Evolutionary conservation across 2,113 vertebrate genomes (phyloP).

Genomic region (Oreocharis arfaki): DNA sequence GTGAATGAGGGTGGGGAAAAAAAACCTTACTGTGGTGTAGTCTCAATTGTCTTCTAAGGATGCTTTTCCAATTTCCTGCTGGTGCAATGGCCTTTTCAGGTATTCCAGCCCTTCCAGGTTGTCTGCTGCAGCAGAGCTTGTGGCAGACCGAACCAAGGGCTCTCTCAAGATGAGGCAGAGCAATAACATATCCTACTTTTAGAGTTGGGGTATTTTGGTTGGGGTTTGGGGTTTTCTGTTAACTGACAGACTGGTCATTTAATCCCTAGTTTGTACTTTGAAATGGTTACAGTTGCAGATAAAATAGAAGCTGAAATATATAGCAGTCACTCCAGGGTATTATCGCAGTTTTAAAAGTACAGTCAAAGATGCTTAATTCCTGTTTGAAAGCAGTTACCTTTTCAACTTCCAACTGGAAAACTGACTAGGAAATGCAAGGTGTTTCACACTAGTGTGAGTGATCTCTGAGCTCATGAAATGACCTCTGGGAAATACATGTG

Average conservation of each 20-base stretch:
- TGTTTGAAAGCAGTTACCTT: background rate
- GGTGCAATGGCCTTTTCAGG: background rate
- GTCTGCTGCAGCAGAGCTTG: background rate
- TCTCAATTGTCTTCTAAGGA: background rate
- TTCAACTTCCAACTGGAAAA: background rate
- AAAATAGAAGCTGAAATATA: background rate
- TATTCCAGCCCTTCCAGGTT: background rate
- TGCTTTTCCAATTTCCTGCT: background rate
- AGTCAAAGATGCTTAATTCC: background rate
- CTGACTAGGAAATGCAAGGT: background rate
- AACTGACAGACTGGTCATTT: background rate
- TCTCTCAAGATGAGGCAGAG: background rate
- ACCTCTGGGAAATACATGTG: background rate
- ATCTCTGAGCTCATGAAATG: background rate
- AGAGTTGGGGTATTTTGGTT: background rate
- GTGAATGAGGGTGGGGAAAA: background rate
- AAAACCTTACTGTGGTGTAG: background rate
- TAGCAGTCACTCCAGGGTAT: background rate
- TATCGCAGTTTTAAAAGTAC: background rate
- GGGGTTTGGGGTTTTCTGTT: background rate
- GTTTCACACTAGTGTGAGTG: background rate
- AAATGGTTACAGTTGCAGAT: background rate
- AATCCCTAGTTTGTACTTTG: background rate
- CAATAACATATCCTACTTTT: background rate
- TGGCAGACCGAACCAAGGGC: background rate